phyloP scores from a whole-genome alignment of 2,797 vertebrate species.

The Merluccius polli region DNA sequence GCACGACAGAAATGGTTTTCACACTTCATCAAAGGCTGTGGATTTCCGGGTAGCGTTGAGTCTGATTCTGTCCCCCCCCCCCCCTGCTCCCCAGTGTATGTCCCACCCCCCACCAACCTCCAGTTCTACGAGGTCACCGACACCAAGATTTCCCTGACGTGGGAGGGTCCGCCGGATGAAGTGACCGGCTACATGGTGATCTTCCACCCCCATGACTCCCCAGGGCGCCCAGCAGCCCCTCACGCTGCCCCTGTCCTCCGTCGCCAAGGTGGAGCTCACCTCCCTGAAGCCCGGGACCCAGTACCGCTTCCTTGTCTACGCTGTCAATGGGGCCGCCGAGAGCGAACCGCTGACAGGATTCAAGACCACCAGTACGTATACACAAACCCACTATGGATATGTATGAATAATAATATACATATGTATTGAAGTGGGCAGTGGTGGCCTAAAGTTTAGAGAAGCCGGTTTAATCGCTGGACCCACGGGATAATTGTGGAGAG shows the following conservation, averaged over 20 bases:
- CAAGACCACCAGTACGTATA: slow-evolving; percentile 85
- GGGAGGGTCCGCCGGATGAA: slow-evolving; percentile 79
- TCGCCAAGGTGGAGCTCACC: slow-evolving; percentile 79
- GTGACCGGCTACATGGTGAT: slow-evolving; percentile 86
- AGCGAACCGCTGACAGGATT: slow-evolving; percentile 86
- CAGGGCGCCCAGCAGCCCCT: slow-evolving; percentile 73
- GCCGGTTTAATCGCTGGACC: no score
- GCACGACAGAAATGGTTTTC: no score
- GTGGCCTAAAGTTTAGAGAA: no score
- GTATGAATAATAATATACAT: no score
- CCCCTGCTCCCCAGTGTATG: slow-evolving; percentile 71
- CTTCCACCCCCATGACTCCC: slow-evolving; percentile 75
- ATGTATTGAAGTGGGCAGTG: no score
- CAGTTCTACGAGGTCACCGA: slow-evolving; percentile 91
- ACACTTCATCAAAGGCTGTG: no score
- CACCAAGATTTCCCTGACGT: slow-evolving; percentile 85
- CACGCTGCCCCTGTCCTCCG: slow-evolving; percentile 76
- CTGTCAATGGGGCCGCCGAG: slow-evolving; percentile 77
- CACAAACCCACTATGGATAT: background rate
- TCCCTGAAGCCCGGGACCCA: slow-evolving; percentile 85
- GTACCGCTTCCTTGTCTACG: slow-evolving; percentile 88
- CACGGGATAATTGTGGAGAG: no score
- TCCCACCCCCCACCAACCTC: slow-evolving; percentile 82
- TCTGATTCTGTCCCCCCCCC: no score
- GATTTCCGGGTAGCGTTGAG: no score